These are phyloP conservation scores for Himantopus leucocephalus DNA, from an alignment of 2,113 vertebrate species.

Conservation along the genomic window DNA sequence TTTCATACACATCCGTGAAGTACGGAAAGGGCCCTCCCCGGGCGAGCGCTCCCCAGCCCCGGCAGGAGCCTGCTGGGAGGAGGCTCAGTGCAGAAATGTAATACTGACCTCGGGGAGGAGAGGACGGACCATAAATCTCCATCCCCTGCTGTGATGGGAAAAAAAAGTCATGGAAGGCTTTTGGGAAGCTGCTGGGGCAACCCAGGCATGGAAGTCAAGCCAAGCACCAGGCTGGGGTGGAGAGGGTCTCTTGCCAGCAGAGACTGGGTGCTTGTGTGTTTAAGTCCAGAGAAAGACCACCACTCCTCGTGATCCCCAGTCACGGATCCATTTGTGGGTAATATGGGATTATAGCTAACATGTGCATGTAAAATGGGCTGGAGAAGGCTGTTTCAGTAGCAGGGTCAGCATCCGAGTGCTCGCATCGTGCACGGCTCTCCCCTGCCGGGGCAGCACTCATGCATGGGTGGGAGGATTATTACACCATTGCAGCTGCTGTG, in stretches of 20 bases:
- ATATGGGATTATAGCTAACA: fast-evolving
- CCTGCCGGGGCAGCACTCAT: fast-evolving
- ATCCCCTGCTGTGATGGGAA: neutral
- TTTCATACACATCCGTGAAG: neutral
- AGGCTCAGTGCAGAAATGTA: neutral
- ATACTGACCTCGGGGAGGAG: neutral
- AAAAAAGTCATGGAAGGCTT: neutral
- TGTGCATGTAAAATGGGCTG: fast-evolving
- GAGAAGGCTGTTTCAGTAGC: neutral
- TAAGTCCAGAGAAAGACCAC: neutral
- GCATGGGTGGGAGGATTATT: neutral
- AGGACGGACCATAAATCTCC: neutral
- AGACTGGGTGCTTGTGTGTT: neutral
- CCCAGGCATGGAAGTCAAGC: neutral
- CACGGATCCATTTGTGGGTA: neutral
- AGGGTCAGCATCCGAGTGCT: neutral
- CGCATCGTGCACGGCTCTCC: fast-evolving
- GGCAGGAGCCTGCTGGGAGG: neutral
- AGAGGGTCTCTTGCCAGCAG: neutral
- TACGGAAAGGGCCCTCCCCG: neutral
- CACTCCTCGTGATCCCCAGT: neutral
- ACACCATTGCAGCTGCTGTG: neutral
- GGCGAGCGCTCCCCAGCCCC: fast-evolving
- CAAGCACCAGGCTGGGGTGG: neutral
- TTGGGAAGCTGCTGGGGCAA: neutral